These are phyloP conservation scores for Caenorhabditis imperialis DNA, from an alignment of 2,888 invertebrate genomes.

Conservation along the genomic window DNA sequence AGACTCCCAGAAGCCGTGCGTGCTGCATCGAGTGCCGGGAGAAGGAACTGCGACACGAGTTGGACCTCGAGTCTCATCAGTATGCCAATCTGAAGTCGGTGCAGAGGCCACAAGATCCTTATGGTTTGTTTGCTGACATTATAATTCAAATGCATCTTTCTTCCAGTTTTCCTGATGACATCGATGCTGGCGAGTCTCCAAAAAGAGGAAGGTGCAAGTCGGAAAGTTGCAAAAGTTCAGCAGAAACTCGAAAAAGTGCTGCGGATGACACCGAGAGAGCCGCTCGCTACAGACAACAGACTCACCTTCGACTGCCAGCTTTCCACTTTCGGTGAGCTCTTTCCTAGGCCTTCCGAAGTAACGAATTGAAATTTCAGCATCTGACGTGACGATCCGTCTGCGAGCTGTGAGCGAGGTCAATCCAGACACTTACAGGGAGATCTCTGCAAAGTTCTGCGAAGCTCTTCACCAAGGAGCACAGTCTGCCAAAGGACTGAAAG, in stretches of 20 bases:
- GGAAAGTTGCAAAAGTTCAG: conserved; percentile 43
- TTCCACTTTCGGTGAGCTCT: conserved; percentile 24
- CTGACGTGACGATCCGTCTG: conserved; percentile 34
- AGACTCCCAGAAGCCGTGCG: conserved; percentile 2
- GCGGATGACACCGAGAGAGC: conserved; percentile 31
- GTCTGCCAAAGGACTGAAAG: conserved; percentile 29
- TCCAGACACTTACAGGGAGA: conserved; percentile 38
- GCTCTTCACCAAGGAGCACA: conserved; percentile 31
- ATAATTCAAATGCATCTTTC: neutral
- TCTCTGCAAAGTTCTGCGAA: conserved; percentile 45
- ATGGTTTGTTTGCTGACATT: conserved; percentile 27
- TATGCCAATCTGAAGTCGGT: conserved; percentile 35
- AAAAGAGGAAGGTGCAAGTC: conserved; percentile 25
- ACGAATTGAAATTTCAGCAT: conserved; percentile 5
- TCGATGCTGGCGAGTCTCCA: conserved; percentile 24
- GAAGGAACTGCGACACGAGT: conserved; percentile 32
- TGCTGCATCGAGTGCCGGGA: conserved; percentile 53
- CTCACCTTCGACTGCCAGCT: conserved; percentile 33
- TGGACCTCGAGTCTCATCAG: conserved; percentile 36
- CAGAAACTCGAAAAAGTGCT: conserved; percentile 50
- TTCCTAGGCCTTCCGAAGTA: neutral
- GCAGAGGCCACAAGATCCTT: conserved; percentile 30
- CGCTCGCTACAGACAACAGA: conserved; percentile 29
- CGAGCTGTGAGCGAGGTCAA: conserved; percentile 38
- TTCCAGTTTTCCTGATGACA: conserved; percentile 43